Base-by-base conservation (phyloP, 1,140 invertebrate genomes). In the Rhysida immarginata region DNA sequence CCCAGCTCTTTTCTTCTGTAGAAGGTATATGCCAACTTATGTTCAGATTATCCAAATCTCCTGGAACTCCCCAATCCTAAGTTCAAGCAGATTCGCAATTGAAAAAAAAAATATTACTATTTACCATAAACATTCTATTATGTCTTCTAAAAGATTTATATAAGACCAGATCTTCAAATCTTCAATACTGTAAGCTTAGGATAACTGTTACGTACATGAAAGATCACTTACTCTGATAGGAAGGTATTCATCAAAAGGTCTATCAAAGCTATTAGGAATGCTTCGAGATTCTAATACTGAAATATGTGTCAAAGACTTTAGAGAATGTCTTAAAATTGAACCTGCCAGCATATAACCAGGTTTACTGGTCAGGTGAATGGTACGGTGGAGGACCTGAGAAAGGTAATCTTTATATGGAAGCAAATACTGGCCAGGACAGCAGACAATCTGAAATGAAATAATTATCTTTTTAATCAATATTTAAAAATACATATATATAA, bases 61-160 rank as follows among this genome's bases (percentile, higher is more conserved):
- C 76, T 0, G 80, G 71, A 56, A 78, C 74, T 0, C 85, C 90
- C 92, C 91, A 96, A 58, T 91, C 81, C 81, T 81, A 46, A 11
- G 23, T 46, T 11, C 5, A 46, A 11, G 20, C 29, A 35, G 5
- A 35, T n/a, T n/a, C n/a, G n/a, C n/a, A n/a, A n/a, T n/a, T n/a
- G n/a, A 41, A 41, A 41, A n/a, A 41, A 41, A 13, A 41, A 41
- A 41, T 13, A 41, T n/a, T 13, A 41, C 11, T 41, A 2, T 24
- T 56, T 48, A 56, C n/a, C n/a, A n/a, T n/a, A n/a, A n/a, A n/a
- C n/a, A n/a, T n/a, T n/a, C n/a, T n/a, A n/a, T n/a, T n/a, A n/a
- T n/a, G n/a, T n/a, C n/a, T n/a, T n/a, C n/a, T n/a, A n/a, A n/a
- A n/a, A n/a, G n/a, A n/a, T n/a, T n/a, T n/a, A n/a, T n/a, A n/a